These are phyloP conservation scores for Proterorhinus semilunaris DNA, from an alignment of 2,113 vertebrate species.

Conservation along the genomic window DNA sequence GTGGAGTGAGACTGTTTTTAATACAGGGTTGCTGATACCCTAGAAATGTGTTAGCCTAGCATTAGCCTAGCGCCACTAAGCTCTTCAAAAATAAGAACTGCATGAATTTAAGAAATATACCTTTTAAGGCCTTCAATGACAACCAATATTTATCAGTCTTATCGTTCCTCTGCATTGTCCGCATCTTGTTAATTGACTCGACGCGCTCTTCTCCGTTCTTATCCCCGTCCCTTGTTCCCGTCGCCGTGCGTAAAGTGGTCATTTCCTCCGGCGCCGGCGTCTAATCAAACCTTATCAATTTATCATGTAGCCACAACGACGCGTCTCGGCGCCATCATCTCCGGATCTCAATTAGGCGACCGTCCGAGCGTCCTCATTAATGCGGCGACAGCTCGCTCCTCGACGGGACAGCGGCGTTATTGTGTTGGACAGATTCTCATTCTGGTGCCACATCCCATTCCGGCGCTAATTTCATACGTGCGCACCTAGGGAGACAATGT, in stretches of 20 bases:
- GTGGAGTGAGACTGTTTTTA: no score
- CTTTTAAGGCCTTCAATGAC: no score
- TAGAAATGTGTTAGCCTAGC: no score
- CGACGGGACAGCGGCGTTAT: constrained; percentile 81
- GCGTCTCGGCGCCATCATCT: constrained; percentile 40
- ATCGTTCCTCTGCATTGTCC: no score
- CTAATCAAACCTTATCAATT: constrained; percentile 80
- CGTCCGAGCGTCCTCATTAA: constrained; percentile 43
- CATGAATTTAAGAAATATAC: no score
- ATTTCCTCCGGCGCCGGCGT: constrained; percentile 72
- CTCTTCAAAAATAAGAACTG: no score
- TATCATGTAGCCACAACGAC: constrained; percentile 29
- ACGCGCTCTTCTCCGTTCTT: not conserved
- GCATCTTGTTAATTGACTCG: not conserved
- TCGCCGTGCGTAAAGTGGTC: constrained; percentile 72
- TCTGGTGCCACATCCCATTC: constrained; percentile 89
- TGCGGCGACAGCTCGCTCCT: constrained; percentile 39
- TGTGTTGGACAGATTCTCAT: constrained; percentile 96
- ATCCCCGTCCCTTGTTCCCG: constrained; percentile 47
- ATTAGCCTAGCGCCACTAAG: no score
- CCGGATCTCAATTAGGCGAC: constrained; percentile 59
- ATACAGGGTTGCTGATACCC: no score
- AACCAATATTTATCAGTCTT: no score
- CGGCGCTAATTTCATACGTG: constrained; percentile 45
- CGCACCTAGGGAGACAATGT: constrained; percentile 22